Evolutionary conservation across 2,113 vertebrate genomes (phyloP).

Genomic region (Empidonax alnorum): DNA sequence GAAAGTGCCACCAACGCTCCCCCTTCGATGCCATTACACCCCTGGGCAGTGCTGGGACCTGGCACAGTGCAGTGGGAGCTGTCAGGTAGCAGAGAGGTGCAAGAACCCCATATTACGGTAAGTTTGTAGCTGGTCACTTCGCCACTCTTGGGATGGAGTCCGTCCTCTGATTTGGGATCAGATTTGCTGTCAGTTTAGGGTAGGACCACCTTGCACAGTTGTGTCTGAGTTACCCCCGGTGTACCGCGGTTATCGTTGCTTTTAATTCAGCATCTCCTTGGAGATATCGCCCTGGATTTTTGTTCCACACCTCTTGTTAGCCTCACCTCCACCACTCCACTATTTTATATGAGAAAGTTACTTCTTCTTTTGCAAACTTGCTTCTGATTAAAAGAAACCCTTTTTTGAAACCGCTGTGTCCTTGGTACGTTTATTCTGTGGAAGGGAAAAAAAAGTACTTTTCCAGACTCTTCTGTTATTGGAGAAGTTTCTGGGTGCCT

Average conservation of each 20-base stretch:
- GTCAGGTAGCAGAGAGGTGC: background rate
- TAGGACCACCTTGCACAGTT: background rate
- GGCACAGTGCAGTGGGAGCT: background rate
- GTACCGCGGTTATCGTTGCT: background rate
- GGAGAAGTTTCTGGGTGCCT: background rate
- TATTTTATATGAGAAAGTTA: conserved; percentile 71
- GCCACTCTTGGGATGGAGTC: background rate
- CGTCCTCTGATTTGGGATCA: background rate
- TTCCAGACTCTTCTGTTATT: background rate
- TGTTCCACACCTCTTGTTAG: conserved; percentile 57
- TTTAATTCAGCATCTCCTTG: conserved; percentile 42
- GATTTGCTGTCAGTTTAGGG: background rate
- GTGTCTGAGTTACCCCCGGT: background rate
- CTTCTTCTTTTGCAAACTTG: conserved; percentile 58
- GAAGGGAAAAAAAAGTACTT: background rate
- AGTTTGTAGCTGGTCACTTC: background rate
- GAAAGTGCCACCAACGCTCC: background rate
- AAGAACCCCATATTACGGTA: background rate
- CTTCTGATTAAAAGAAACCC: conserved; percentile 51
- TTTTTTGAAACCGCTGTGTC: conserved; percentile 18
- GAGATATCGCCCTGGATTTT: conserved; percentile 33
- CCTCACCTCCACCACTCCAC: conserved; percentile 61
- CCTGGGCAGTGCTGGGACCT: background rate
- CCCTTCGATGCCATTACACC: background rate
- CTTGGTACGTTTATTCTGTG: background rate